Conservation (phyloP, 2,797 vertebrate species). For the Lepus townsendii region DNA sequence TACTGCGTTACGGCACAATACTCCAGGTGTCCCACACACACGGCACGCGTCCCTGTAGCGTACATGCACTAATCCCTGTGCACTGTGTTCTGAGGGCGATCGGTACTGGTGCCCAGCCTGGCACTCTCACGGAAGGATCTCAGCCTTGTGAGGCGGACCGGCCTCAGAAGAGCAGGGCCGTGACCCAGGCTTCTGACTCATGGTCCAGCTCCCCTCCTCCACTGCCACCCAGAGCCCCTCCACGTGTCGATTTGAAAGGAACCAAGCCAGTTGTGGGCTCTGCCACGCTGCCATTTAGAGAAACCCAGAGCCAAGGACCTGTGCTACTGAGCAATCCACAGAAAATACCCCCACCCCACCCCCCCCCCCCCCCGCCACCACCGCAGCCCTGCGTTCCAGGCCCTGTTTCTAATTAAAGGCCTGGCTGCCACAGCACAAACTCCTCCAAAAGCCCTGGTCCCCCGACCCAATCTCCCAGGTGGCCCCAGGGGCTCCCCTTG, state of each 20-base stretch:
- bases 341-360: not conserved
- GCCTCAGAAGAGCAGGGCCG: not conserved
- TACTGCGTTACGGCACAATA: not conserved
- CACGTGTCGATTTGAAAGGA: slow-evolving; percentile 56
- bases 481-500: slow-evolving; percentile 24
- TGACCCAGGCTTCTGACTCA: not conserved
- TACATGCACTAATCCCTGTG: not conserved
- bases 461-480: slow-evolving; percentile 17
- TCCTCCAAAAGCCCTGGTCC: slow-evolving; percentile 32
- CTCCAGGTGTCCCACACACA: rapidly evolving
- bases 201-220: not conserved
- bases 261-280: not conserved
- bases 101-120: not conserved
- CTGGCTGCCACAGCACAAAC: not conserved
- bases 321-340: slow-evolving; percentile 65
- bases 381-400: not conserved
- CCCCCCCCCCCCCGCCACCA: too few species aligned
- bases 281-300: slow-evolving; percentile 33
- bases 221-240: not conserved
- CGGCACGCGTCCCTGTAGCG: not conserved
- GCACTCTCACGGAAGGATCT: not conserved
- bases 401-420: slow-evolving; percentile 64
- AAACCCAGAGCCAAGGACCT: slow-evolving; percentile 26
- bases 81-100: not conserved
- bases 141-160: not conserved